phyloP scores from a whole-genome alignment of 1,140 invertebrate species.

The Latrodectus geometricus region DNA sequence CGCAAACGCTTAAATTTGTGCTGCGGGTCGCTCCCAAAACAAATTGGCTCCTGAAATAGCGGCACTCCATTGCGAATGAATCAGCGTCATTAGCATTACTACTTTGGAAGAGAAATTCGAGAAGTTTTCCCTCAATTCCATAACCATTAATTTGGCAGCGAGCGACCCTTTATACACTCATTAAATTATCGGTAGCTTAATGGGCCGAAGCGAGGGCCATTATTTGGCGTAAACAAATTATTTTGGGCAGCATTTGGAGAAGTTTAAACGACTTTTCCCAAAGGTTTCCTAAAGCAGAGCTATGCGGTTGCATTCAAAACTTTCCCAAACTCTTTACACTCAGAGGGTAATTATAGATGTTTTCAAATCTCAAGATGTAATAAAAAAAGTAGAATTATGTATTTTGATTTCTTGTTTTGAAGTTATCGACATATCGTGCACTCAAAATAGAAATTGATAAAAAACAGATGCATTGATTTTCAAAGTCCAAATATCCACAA shows the following conservation, averaged over 20 bases:
- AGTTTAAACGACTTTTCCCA: conserved; percentile 27
- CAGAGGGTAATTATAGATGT: neutral
- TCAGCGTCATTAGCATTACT: conserved; percentile 46
- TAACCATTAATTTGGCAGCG: conserved; percentile 51
- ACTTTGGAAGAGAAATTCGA: conserved; percentile 30
- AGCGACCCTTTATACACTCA: conserved; percentile 41
- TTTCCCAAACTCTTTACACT: neutral
- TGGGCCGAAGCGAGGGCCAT: conserved; percentile 17
- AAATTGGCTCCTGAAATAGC: neutral
- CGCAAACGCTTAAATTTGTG: too few species aligned
- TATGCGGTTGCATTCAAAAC: neutral
- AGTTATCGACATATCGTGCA: too few species aligned
- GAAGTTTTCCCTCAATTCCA: conserved; percentile 40
- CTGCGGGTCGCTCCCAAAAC: neutral
- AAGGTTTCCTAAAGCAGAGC: too few species aligned
- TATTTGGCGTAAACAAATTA: conserved; percentile 45
- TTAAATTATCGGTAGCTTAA: conserved; percentile 40
- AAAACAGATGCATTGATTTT: too few species aligned
- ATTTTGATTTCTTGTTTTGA: too few species aligned
- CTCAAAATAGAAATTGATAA: too few species aligned
- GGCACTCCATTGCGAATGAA: conserved; percentile 17
- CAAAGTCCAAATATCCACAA: too few species aligned
- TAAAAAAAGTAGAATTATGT: neutral
- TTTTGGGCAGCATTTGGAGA: conserved; percentile 28
- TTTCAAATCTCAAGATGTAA: neutral